phyloP scores from a whole-genome alignment of 2,797 vertebrate genomes.

The Galaxias olidus region DNA sequence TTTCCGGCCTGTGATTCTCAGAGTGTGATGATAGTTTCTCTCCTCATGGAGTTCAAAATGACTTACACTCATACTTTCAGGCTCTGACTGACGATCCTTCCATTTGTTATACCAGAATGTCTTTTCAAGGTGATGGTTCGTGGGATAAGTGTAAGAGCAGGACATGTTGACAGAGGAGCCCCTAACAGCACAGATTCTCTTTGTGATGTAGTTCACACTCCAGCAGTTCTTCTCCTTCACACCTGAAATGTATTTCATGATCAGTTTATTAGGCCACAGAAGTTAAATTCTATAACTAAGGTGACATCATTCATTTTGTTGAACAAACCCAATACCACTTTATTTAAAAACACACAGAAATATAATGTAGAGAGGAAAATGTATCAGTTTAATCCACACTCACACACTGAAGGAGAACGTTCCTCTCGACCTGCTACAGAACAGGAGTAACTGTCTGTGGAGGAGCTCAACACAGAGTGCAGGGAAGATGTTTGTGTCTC shows the following conservation, averaged over 20 bases:
- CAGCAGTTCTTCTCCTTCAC: neutral
- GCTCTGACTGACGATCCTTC: neutral
- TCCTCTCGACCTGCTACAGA: conserved; percentile 6
- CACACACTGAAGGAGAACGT: conserved; percentile 20
- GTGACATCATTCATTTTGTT: too few species aligned
- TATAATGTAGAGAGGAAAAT: too few species aligned
- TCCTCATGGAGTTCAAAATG: neutral
- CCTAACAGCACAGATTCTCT: neutral
- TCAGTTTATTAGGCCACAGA: too few species aligned
- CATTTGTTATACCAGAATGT: neutral
- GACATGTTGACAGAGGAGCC: conserved; percentile 1
- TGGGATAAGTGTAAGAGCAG: neutral
- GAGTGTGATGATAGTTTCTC: too few species aligned
- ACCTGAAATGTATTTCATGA: neutral
- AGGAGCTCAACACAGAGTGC: too few species aligned
- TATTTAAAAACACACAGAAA: too few species aligned
- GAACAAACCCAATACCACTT: too few species aligned
- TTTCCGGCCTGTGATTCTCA: neutral
- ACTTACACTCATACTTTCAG: neutral
- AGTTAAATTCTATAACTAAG: too few species aligned
- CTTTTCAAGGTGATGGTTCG: neutral
- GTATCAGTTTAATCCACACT: neutral
- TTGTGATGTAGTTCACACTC: neutral
- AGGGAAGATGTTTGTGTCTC: too few species aligned
- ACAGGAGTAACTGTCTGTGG: neutral